Conservation (phyloP, 1,140 invertebrate species). For the Anadara kagoshimensis region DNA sequence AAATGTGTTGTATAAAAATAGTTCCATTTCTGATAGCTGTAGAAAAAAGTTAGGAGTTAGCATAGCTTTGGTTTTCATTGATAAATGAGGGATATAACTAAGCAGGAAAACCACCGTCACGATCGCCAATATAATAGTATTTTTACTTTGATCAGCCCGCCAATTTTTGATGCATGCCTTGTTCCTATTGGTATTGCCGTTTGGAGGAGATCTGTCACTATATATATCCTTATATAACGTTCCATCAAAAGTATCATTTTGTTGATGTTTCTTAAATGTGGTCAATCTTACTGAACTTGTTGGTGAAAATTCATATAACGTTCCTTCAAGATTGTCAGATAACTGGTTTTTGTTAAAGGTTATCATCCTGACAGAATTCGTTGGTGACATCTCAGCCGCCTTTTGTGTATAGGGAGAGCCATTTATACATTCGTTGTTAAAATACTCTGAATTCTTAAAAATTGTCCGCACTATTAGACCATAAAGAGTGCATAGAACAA, state of each 20-base stretch:
- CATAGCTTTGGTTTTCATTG: slow-evolving; percentile 7
- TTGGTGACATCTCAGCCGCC: not conserved
- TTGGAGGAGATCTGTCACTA: no score
- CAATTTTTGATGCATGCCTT: not conserved
- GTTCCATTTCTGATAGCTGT: not conserved
- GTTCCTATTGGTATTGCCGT: not conserved
- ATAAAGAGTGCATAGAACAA: not conserved
- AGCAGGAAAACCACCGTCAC: slow-evolving; percentile 6
- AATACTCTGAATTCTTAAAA: not conserved
- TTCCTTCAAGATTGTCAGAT: not conserved
- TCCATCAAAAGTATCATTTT: no score
- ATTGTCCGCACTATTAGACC: not conserved
- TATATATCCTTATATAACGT: no score
- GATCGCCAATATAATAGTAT: not conserved
- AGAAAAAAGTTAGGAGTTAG: not conserved
- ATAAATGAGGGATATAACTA: slow-evolving; percentile 17
- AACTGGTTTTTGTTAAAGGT: not conserved
- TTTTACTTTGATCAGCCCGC: not conserved
- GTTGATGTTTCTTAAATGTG: no score
- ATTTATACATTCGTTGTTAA: not conserved
- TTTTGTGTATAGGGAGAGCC: not conserved
- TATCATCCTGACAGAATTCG: not conserved
- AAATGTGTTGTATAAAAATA: slow-evolving; percentile 14
- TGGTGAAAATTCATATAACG: not conserved
- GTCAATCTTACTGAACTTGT: not conserved